phyloP scores from a whole-genome alignment of 1,140 invertebrate species.

The Ceratosolen solmsi region DNA sequence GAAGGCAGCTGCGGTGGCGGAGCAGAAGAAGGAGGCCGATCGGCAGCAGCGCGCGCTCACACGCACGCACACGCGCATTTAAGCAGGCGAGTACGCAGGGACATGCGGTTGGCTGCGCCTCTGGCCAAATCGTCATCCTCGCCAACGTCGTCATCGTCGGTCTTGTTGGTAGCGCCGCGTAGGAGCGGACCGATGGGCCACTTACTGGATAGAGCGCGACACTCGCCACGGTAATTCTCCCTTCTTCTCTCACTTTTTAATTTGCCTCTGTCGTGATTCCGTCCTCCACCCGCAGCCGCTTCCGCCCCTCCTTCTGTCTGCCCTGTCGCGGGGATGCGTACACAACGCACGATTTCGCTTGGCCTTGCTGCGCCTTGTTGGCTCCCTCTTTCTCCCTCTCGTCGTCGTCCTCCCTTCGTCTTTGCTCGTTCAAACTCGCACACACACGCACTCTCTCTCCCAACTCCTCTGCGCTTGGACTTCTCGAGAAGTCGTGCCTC shows the following conservation, averaged over 20 bases:
- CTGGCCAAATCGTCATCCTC: slow-evolving; percentile 41
- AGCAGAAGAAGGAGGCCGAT: background rate
- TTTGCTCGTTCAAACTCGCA: too few relatives aligned
- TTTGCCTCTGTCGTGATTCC: background rate
- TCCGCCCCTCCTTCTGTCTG: too few relatives aligned
- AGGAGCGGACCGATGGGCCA: slow-evolving; percentile 28
- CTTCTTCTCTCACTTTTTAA: slow-evolving; percentile 24
- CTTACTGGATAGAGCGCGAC: slow-evolving; percentile 42
- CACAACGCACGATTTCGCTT: background rate
- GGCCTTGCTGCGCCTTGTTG: background rate
- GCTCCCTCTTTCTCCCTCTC: background rate
- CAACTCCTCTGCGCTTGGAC: too few relatives aligned
- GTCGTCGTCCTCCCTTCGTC: background rate
- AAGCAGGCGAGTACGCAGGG: background rate
- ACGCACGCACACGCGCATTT: too few relatives aligned
- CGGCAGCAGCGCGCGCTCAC: background rate
- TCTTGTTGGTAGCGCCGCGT: slow-evolving; percentile 12
- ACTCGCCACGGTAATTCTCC: slow-evolving; percentile 41
- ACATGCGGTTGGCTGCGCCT: slow-evolving; percentile 13
- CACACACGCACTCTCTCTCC: background rate
- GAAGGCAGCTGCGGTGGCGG: background rate
- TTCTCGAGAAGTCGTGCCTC: too few relatives aligned
- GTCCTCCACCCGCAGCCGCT: too few relatives aligned
- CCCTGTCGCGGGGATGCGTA: too few relatives aligned
- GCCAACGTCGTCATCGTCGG: slow-evolving; percentile 48